These are phyloP conservation scores for Phalacrocorax pelagicus DNA, from an alignment of 2,113 vertebrate genomes.

Conservation along the genomic window DNA sequence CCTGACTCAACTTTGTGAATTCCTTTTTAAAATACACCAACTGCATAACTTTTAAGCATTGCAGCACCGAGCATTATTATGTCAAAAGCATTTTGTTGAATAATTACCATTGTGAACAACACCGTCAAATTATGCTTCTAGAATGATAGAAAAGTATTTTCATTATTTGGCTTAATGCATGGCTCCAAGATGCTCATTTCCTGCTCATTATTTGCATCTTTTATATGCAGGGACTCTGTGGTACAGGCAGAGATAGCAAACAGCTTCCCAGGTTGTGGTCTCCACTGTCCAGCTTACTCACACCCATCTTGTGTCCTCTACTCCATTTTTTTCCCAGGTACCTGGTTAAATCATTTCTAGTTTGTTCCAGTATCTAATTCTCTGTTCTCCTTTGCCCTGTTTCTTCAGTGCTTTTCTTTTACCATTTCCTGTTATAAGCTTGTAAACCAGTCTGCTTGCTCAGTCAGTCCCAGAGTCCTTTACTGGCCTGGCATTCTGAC, in stretches of 20 bases:
- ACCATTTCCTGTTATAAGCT: neutral
- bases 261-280: neutral
- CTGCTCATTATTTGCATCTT: neutral
- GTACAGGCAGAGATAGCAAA: neutral
- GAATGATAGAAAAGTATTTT: neutral
- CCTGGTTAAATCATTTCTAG: neutral
- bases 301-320: neutral
- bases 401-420: neutral
- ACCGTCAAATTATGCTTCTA: neutral
- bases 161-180: neutral
- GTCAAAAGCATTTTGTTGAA: neutral
- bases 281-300: neutral
- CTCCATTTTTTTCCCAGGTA: neutral
- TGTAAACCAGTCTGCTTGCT: neutral
- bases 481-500: neutral
- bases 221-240: neutral
- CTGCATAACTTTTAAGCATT: neutral
- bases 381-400: neutral
- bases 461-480: neutral
- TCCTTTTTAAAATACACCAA: neutral
- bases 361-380: neutral
- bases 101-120: neutral
- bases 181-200: neutral
- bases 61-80: neutral
- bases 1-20: neutral